Conservation (phyloP, 2,888 invertebrate genomes). For the Eristalis arbustorum region DNA sequence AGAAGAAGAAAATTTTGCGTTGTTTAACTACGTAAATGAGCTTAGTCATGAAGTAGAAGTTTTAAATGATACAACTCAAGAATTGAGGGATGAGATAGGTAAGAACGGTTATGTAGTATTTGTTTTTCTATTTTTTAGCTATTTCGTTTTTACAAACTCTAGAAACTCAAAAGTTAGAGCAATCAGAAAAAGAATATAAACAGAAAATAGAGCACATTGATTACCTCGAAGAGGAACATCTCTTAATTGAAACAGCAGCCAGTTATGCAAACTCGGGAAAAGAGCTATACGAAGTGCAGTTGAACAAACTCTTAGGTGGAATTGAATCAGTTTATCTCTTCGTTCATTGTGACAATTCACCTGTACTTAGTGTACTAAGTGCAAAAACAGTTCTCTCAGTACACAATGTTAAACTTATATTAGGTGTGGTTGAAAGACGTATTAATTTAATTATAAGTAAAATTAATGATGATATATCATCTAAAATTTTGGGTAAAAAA, state of each 20-base stretch:
- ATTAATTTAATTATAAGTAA: slow-evolving; percentile 78
- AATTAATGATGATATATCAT: slow-evolving; percentile 77
- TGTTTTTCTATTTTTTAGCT: not conserved
- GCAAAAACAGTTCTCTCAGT: slow-evolving; percentile 86
- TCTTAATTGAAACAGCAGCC: slow-evolving; percentile 75
- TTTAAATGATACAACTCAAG: slow-evolving; percentile 85
- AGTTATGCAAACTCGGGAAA: slow-evolving; percentile 74
- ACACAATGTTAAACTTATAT: slow-evolving; percentile 89
- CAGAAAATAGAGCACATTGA: slow-evolving; percentile 78
- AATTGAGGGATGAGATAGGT: slow-evolving; percentile 85
- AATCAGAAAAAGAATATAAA: slow-evolving; percentile 76
- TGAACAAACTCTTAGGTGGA: slow-evolving; percentile 80
- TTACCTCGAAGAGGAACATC: slow-evolving; percentile 74
- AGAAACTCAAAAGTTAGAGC: slow-evolving; percentile 78
- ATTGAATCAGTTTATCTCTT: slow-evolving; percentile 81
- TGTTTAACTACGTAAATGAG: slow-evolving; percentile 95
- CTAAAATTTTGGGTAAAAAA: slow-evolving; percentile 77
- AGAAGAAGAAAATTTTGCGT: slow-evolving; percentile 94
- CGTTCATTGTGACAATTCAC: slow-evolving; percentile 87
- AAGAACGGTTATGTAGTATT: slow-evolving; percentile 23
- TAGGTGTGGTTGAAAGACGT: slow-evolving; percentile 90
- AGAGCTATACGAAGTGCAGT: slow-evolving; percentile 73
- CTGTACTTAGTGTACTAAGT: slow-evolving; percentile 86
- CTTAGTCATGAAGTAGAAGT: slow-evolving; percentile 91
- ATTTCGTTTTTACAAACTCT: not conserved